A percentile compares a stretch with the other conserved stretches of the same genome.
phyloP scores from a whole-genome alignment of 2,797 vertebrate genomes.

The Gastrophryne carolinensis region DNA sequence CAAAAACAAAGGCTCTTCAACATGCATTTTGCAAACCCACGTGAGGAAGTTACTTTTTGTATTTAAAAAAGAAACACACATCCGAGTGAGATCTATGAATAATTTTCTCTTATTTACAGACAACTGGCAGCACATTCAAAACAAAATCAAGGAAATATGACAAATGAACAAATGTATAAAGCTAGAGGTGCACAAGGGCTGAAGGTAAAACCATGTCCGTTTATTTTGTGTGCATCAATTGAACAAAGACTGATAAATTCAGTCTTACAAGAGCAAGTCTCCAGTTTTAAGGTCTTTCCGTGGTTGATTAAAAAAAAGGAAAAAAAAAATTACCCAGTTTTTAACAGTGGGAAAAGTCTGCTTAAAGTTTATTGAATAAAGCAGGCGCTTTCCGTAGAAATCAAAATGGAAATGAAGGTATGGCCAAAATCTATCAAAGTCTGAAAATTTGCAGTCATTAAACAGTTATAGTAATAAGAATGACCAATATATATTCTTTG shows the following conservation, averaged over 20 bases:
- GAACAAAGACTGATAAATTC: slow-evolving; percentile 78
- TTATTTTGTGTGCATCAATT: slow-evolving; percentile 81
- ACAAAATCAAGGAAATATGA: background rate
- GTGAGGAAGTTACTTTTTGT: too few species aligned
- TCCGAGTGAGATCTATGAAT: background rate
- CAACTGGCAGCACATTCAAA: background rate
- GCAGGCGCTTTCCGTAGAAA: slow-evolving; percentile 83
- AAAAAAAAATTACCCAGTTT: slow-evolving; percentile 80
- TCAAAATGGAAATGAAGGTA: slow-evolving; percentile 84
- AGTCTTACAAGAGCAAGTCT: slow-evolving; percentile 81
- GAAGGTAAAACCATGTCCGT: slow-evolving; percentile 80
- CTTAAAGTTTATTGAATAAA: slow-evolving; percentile 91
- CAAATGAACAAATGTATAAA: slow-evolving; percentile 64
- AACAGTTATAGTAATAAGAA: slow-evolving; percentile 91
- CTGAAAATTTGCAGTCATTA: slow-evolving; percentile 82
- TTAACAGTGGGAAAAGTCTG: slow-evolving; percentile 82
- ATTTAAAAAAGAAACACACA: slow-evolving; percentile 55
- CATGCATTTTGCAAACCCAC: too few species aligned
- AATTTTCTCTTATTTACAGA: background rate
- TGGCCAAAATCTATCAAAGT: slow-evolving; percentile 81
- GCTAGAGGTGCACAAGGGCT: slow-evolving; percentile 69
- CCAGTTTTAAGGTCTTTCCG: slow-evolving; percentile 72
- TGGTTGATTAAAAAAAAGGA: slow-evolving; percentile 73
- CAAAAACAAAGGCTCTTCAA: too few species aligned
- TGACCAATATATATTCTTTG: slow-evolving; percentile 90